Conservation (phyloP, 1,140 invertebrate species). For the Drosophila sechellia region DNA sequence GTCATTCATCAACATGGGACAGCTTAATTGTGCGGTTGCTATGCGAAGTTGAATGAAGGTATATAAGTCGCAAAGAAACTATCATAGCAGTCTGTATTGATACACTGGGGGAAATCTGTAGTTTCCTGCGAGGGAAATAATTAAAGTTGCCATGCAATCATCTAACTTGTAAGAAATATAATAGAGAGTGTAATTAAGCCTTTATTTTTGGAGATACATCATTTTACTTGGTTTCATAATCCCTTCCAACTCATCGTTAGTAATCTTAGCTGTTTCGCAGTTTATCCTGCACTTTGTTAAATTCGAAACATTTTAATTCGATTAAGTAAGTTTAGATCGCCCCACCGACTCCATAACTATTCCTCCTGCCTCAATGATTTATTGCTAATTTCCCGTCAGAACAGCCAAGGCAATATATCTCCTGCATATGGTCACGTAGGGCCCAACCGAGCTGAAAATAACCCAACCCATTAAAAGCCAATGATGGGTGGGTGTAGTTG, state of each 20-base stretch:
- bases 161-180: not conserved
- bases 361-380: slow-evolving; percentile 20
- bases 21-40: slow-evolving; percentile 26
- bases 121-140: too few species aligned
- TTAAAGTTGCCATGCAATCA: too few species aligned
- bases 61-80: not conserved
- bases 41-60: slow-evolving; percentile 8
- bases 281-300: too few species aligned
- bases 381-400: slow-evolving; percentile 20
- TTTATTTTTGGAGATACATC: too few species aligned
- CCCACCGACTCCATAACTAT: slow-evolving; percentile 9
- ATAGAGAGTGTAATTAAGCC: too few species aligned
- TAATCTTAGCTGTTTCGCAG: too few species aligned
- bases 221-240: too few species aligned
- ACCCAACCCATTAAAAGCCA: slow-evolving; percentile 7
- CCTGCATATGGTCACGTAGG: slow-evolving; percentile 48
- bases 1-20: slow-evolving; percentile 67
- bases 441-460: slow-evolving; percentile 30
- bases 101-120: not conserved
- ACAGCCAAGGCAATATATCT: slow-evolving; percentile 24
- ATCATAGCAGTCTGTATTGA: not conserved
- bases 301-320: not conserved
- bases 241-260: too few species aligned
- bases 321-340: slow-evolving; percentile 7
- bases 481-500: slow-evolving; percentile 16